These are phyloP conservation scores for Callaeas wilsoni DNA, from an alignment of 2,113 vertebrate genomes.

Conservation along the genomic window DNA sequence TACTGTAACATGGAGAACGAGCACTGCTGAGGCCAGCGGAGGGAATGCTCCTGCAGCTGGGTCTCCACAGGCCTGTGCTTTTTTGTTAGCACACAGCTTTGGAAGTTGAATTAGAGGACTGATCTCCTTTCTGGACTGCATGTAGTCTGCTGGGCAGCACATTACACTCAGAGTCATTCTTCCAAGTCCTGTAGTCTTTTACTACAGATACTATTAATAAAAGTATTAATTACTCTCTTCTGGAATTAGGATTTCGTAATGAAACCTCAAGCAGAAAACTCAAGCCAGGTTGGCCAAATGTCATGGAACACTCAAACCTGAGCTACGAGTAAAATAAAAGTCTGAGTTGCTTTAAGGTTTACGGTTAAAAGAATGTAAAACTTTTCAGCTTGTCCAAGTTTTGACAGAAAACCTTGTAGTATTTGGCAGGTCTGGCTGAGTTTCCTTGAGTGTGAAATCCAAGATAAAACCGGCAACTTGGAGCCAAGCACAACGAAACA, in stretches of 20 bases:
- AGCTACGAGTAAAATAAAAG: neutral
- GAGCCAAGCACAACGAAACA: neutral
- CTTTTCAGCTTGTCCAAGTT: conserved; percentile 48
- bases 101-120: neutral
- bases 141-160: neutral
- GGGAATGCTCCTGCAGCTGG: neutral
- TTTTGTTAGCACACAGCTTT: neutral
- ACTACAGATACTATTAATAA: conserved; percentile 32
- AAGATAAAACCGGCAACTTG: neutral
- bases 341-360: conserved; percentile 36
- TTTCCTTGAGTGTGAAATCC: conserved; percentile 40
- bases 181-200: conserved; percentile 8
- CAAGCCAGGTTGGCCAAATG: conserved; percentile 10
- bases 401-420: conserved; percentile 45
- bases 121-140: neutral
- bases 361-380: conserved; percentile 18
- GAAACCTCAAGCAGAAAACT: conserved; percentile 22
- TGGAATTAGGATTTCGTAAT: conserved; percentile 4
- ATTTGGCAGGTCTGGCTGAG: conserved; percentile 31
- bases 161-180: neutral
- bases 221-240: conserved; percentile 44
- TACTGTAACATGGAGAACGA: neutral
- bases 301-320: conserved; percentile 18
- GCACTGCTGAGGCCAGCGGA: neutral
- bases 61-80: neutral